Evolutionary conservation across 2,113 vertebrate genomes (phyloP).

Genomic region (Butorides virescens): DNA sequence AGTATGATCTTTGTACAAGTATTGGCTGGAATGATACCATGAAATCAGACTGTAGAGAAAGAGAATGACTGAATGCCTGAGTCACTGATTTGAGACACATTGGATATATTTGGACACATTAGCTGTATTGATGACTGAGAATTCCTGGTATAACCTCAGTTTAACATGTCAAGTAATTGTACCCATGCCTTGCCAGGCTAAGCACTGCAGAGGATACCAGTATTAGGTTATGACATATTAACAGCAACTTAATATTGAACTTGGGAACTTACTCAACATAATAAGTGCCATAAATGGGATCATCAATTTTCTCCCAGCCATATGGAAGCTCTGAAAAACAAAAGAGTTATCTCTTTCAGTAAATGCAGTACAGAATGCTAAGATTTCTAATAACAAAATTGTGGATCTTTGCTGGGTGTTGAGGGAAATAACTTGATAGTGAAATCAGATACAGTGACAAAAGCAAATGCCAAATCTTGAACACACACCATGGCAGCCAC

Average conservation of each 20-base stretch:
- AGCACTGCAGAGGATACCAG: slow-evolving; percentile 32
- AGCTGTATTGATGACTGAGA: not conserved
- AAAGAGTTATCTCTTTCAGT: slow-evolving; percentile 72
- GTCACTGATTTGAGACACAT: not conserved
- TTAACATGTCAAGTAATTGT: not conserved
- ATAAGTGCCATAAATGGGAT: slow-evolving; percentile 99
- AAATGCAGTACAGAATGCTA: slow-evolving; percentile 53
- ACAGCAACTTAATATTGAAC: slow-evolving; percentile 75
- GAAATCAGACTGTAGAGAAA: slow-evolving; percentile 3
- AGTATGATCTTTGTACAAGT: slow-evolving; percentile 3
- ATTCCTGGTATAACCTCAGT: slow-evolving; percentile 5
- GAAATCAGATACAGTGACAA: slow-evolving; percentile 16
- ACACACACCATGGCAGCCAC: not conserved
- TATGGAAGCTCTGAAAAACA: slow-evolving; percentile 97
- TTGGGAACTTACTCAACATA: slow-evolving; percentile 97
- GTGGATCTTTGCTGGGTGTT: slow-evolving; percentile 9
- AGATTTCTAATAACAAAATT: slow-evolving; percentile 35
- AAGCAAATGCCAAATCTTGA: slow-evolving; percentile 38
- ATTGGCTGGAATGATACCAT: not conserved
- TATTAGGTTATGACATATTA: slow-evolving; percentile 49
- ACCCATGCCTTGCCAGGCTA: not conserved
- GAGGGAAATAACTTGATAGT: not conserved
- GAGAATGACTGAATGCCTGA: not conserved
- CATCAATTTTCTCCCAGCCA: slow-evolving; percentile 99
- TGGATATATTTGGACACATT: not conserved